A percentile compares a stretch with the other conserved stretches of the same genome.
Evolutionary conservation across 2,888 invertebrate genomes (phyloP).

Genomic region (Venustoraphidia nigricollis): DNA sequence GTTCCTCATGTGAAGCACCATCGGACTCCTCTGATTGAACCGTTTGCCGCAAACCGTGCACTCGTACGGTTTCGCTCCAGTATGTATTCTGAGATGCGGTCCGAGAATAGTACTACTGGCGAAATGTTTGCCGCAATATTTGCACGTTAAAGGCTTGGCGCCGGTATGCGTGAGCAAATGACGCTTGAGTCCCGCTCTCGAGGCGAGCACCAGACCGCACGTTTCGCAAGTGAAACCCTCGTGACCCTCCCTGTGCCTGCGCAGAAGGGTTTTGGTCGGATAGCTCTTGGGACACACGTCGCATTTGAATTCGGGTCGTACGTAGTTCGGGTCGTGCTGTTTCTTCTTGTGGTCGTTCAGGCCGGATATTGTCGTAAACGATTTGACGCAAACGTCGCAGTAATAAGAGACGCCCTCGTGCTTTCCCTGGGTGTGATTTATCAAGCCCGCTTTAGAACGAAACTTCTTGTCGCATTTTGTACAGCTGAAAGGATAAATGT

Average conservation of each 20-base stretch:
- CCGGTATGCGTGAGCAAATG: conserved; percentile 31
- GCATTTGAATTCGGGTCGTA: conserved; percentile 13
- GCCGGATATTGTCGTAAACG: too few species aligned
- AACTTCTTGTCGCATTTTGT: too few species aligned
- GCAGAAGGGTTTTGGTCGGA: conserved; percentile 22
- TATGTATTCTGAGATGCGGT: conserved; percentile 30
- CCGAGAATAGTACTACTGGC: conserved; percentile 28
- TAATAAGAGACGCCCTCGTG: too few species aligned
- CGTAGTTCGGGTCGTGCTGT: not conserved
- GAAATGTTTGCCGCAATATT: conserved; percentile 31
- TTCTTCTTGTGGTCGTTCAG: not conserved
- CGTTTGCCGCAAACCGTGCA: conserved; percentile 31
- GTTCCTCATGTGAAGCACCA: conserved; percentile 26
- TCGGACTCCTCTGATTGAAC: conserved; percentile 31
- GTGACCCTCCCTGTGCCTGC: conserved; percentile 25
- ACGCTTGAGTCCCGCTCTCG: conserved; percentile 28
- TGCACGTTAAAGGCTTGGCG: conserved; percentile 31
- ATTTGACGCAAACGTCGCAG: too few species aligned
- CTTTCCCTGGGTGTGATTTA: too few species aligned
- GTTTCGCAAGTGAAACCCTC: conserved; percentile 29
- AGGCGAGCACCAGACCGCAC: conserved; percentile 30
- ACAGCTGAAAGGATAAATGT: too few species aligned
- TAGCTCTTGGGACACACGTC: conserved; percentile 25
- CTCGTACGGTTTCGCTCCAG: conserved; percentile 32
- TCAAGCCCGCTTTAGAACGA: too few species aligned